A percentile compares a stretch with the other conserved stretches of the same genome.
Evolutionary conservation across 2,113 vertebrate species (phyloP).

Genomic region (Toxotes jaculatrix): DNA sequence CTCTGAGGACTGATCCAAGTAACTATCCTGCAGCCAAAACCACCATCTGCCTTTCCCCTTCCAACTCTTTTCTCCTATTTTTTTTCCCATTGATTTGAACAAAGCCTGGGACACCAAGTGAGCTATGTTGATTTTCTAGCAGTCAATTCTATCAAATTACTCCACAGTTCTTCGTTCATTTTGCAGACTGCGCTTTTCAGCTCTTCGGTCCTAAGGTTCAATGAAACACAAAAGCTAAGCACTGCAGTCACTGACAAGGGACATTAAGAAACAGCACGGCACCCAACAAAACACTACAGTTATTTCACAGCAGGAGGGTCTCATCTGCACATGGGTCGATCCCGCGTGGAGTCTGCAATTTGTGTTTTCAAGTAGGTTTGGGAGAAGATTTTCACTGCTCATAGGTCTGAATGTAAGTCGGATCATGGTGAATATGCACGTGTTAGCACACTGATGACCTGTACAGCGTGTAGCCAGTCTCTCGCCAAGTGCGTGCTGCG

Average conservation of each 20-base stretch:
- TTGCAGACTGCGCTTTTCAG: constrained; percentile 9
- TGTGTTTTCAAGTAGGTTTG: not conserved
- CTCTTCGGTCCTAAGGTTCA: not conserved
- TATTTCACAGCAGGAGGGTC: constrained; percentile 3
- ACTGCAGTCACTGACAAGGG: not conserved
- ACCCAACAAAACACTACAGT: not conserved
- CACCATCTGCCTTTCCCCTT: constrained; percentile 27
- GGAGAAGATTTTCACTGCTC: not conserved
- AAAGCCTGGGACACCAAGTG: constrained; percentile 22
- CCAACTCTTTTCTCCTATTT: constrained; percentile 12
- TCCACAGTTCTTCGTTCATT: constrained; percentile 20
- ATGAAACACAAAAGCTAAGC: not conserved
- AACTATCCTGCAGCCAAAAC: constrained; percentile 21
- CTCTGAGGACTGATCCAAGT: constrained; percentile 50
- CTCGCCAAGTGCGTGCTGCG: not conserved
- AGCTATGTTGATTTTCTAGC: constrained; percentile 32
- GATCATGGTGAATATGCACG: not conserved
- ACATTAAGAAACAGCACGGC: not conserved
- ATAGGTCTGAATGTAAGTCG: not conserved
- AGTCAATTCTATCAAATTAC: constrained; percentile 27
- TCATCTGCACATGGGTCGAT: not conserved
- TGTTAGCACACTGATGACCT: not conserved
- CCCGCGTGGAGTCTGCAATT: not conserved
- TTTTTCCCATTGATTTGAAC: constrained; percentile 51
- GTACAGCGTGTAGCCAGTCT: not conserved